Evolutionary conservation across 2,888 invertebrate species (phyloP).

Genomic region (Pandemis cinnamomeana): DNA sequence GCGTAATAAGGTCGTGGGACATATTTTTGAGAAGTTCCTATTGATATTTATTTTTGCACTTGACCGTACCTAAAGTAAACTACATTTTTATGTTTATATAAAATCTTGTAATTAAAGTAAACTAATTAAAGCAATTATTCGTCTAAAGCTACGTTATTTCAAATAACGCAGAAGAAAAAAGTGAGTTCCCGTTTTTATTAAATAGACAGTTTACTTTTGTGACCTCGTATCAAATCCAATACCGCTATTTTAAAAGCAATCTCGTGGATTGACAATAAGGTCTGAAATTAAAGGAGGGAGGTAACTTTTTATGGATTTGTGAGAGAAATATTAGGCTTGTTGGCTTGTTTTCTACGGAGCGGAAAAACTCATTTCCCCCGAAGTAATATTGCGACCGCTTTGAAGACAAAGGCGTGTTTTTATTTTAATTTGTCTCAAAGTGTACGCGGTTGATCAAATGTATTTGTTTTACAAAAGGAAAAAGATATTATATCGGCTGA

Average conservation of each 20-base stretch:
- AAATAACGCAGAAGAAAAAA: background rate
- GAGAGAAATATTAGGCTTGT: background rate
- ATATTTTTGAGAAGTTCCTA: too few species aligned
- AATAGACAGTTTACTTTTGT: background rate
- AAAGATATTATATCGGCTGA: background rate
- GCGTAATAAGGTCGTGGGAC: too few species aligned
- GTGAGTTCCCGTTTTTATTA: background rate
- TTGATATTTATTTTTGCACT: too few species aligned
- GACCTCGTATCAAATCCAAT: background rate
- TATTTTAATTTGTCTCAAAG: conserved; percentile 29
- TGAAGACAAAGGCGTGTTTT: conserved; percentile 52
- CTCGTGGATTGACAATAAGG: background rate
- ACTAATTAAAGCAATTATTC: background rate
- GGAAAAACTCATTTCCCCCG: conserved; percentile 56
- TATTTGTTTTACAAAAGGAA: background rate
- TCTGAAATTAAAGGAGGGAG: background rate
- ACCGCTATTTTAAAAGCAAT: background rate
- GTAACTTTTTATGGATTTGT: background rate
- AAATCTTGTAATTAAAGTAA: background rate
- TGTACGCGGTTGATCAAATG: conserved; percentile 4
- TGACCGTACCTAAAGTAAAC: too few species aligned
- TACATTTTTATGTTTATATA: too few species aligned
- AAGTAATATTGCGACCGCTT: conserved; percentile 54
- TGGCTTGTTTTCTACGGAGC: conserved; percentile 45
- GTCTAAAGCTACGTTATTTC: background rate